A percentile compares a stretch with the other conserved stretches of the same genome.
phyloP scores from a whole-genome alignment of 64 coral and sea anemone genomes.

The Hydrozoanthus tunicans region DNA sequence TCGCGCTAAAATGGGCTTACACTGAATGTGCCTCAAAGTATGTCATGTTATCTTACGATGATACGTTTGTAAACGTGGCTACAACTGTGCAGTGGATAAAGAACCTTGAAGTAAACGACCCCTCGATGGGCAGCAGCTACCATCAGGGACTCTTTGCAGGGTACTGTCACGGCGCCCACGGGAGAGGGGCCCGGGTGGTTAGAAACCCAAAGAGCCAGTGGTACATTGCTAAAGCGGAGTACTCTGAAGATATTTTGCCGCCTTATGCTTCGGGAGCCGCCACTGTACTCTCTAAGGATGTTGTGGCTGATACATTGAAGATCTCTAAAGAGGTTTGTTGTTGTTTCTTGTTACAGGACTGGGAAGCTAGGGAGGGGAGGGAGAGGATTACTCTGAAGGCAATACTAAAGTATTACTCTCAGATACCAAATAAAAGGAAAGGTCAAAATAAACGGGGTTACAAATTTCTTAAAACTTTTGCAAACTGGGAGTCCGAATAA shows the following conservation, averaged over 20 bases:
- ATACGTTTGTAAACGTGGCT: conserved; percentile 80
- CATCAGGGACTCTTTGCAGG: conserved; percentile 65
- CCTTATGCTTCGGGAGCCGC: conserved; percentile 75
- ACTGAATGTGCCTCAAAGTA: conserved; percentile 58
- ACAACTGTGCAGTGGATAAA: conserved; percentile 64
- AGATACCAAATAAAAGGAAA: too few species aligned
- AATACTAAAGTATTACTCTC: background rate
- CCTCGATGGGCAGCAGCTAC: background rate
- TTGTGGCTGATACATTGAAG: conserved; percentile 56
- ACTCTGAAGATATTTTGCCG: conserved; percentile 55
- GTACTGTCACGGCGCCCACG: conserved; percentile 62
- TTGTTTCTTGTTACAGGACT: background rate
- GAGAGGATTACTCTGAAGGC: background rate
- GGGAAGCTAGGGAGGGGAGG: background rate
- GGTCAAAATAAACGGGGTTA: too few species aligned
- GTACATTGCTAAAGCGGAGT: conserved; percentile 75
- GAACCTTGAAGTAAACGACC: background rate
- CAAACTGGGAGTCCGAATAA: too few species aligned
- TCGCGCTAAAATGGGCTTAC: conserved; percentile 84
- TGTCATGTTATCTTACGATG: conserved; percentile 67
- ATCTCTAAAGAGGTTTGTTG: conserved; percentile 59
- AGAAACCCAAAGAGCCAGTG: conserved; percentile 78
- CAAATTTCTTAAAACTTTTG: too few species aligned
- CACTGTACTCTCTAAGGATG: conserved; percentile 70
- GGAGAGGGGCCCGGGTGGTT: conserved; percentile 61